These are phyloP conservation scores for Donacobius atricapilla DNA, from an alignment of 2,113 vertebrate species.

Conservation along the genomic window DNA sequence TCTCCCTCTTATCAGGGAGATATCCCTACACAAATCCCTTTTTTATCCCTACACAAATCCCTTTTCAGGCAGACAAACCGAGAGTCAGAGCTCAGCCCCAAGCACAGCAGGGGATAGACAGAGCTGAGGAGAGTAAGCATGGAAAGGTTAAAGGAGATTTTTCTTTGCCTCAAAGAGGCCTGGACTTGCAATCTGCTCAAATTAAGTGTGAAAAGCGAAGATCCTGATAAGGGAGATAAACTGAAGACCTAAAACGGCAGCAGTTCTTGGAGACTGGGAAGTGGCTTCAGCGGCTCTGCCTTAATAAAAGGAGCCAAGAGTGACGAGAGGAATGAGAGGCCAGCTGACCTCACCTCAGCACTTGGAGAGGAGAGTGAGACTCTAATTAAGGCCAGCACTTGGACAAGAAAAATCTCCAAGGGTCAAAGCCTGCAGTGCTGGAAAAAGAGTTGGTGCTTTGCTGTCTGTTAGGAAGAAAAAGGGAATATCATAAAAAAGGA, in stretches of 20 bases:
- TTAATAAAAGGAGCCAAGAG: neutral
- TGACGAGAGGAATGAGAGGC: neutral
- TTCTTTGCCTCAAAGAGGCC: neutral
- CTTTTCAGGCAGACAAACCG: neutral
- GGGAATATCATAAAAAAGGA: neutral
- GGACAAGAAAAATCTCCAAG: conserved; percentile 10
- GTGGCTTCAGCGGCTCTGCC: neutral
- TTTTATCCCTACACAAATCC: neutral
- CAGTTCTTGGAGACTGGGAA: neutral
- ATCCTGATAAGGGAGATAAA: neutral
- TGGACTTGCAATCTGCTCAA: neutral
- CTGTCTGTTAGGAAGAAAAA: neutral
- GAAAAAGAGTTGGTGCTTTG: neutral
- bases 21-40: neutral
- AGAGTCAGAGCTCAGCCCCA: neutral
- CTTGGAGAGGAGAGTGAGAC: neutral
- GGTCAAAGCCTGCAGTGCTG: conserved; percentile 15
- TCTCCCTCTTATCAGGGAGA: neutral
- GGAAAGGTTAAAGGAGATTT: neutral
- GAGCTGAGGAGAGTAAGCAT: neutral
- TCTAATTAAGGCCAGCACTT: conserved; percentile 40
- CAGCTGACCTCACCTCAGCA: neutral
- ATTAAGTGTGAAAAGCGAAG: neutral
- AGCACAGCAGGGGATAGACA: neutral
- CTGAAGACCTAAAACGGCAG: neutral